A percentile compares a stretch with the other conserved stretches of the same genome.
Conservation (phyloP, 1,140 invertebrate genomes). For the Trichonephila clavata region DNA sequence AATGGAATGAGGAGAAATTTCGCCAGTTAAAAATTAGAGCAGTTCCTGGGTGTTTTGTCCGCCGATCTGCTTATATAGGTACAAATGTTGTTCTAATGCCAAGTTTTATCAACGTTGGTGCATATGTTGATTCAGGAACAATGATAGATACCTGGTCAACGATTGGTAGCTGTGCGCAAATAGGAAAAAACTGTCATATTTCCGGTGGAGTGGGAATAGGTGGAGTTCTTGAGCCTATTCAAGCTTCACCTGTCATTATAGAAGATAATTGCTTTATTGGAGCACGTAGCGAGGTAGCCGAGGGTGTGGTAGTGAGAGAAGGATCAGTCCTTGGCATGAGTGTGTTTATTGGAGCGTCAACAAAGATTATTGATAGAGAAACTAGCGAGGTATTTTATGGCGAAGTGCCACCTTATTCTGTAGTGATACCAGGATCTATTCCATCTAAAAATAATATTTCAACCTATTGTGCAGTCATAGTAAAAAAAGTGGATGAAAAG, state of each 20-base stretch:
- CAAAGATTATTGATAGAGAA: constrained; percentile 6
- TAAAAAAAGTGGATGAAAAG: constrained; percentile 15
- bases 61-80: constrained; percentile 11
- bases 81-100: constrained; percentile 1
- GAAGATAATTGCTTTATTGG: constrained; percentile 33
- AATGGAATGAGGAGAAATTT: constrained; percentile 4
- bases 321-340: constrained; percentile 31
- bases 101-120: constrained; percentile 14
- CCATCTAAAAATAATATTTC: constrained; percentile 16
- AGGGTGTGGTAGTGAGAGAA: constrained; percentile 40
- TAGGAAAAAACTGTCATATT: constrained; percentile 4
- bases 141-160: constrained; percentile 12
- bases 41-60: constrained; percentile 11
- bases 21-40: constrained; percentile 1
- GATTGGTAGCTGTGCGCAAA: constrained; percentile 1
- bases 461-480: constrained; percentile 12
- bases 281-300: constrained; percentile 34
- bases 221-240: neutral
- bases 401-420: neutral
- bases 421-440: neutral
- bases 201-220: neutral
- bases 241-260: constrained; percentile 7
- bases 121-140: constrained; percentile 13
- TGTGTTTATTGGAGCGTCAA: neutral
- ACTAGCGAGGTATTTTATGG: neutral